phyloP scores from a whole-genome alignment of 2,888 invertebrate genomes.

The Molanna angustata region DNA sequence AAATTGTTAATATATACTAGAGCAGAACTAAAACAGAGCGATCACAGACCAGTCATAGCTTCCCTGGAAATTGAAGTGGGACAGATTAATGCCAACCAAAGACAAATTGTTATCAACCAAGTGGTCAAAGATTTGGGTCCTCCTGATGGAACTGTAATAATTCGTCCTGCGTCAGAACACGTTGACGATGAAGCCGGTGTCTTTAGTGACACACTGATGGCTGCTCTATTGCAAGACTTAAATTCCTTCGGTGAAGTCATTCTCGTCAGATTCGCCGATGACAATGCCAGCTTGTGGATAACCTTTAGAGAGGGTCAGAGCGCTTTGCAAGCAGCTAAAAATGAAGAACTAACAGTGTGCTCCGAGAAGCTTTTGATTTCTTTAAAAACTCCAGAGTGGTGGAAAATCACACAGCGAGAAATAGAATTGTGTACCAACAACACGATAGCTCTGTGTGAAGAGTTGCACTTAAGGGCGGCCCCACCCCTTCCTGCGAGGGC shows the following conservation, averaged over 20 bases:
- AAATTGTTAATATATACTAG: conserved; percentile 85
- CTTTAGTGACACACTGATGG: conserved; percentile 80
- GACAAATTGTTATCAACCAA: conserved; percentile 78
- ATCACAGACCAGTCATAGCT: conserved; percentile 94
- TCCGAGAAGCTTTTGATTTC: conserved; percentile 66
- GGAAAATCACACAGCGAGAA: conserved; percentile 76
- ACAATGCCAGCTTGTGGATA: conserved; percentile 79
- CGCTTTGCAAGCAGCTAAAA: conserved; percentile 71
- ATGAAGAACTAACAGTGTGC: conserved; percentile 59
- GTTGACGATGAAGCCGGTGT: conserved; percentile 57
- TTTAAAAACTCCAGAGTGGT: conserved; percentile 85
- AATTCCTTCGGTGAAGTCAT: conserved; percentile 87
- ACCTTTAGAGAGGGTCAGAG: conserved; percentile 89
- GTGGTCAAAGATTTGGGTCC: conserved; percentile 88
- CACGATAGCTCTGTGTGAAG: conserved; percentile 71
- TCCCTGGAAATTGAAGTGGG: conserved; percentile 85
- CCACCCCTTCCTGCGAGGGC: conserved; percentile 53
- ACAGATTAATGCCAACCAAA: conserved; percentile 71
- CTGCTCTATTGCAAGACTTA: conserved; percentile 74
- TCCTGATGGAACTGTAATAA: conserved; percentile 90
- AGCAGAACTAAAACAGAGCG: conserved; percentile 95
- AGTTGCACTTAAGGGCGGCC: conserved; percentile 45
- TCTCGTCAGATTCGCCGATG: conserved; percentile 85
- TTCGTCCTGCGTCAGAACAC: conserved; percentile 57
- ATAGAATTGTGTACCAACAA: conserved; percentile 81